Percentiles rank a stretch among this genome's conserved stretches.
Conservation (phyloP, 2,797 vertebrate genomes). For the Chloroceryle inda region DNA sequence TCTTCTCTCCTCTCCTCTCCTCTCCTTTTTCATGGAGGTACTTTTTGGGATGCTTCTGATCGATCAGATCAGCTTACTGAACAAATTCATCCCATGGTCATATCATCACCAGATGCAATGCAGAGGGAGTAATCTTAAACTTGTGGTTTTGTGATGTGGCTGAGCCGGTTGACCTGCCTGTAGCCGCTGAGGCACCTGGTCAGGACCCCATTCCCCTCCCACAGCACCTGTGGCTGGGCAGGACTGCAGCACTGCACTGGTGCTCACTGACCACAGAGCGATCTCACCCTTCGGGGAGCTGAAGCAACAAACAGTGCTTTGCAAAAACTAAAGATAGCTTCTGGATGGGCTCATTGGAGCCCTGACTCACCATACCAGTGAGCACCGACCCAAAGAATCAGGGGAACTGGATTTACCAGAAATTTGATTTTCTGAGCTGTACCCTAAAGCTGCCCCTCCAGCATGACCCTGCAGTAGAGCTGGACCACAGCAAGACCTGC, state of each 20-base stretch:
- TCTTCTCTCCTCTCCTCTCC: too few relatives aligned
- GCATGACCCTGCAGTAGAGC: background rate
- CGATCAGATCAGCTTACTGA: background rate
- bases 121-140: background rate
- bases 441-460: background rate
- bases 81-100: background rate
- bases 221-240: background rate
- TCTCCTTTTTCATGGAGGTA: background rate
- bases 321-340: background rate
- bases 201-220: background rate
- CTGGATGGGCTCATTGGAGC: background rate
- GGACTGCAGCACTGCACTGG: background rate
- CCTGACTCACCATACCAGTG: fast-evolving
- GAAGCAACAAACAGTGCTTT: background rate
- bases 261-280: background rate
- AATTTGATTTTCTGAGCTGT: background rate
- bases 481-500: background rate
- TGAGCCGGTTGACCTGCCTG: background rate
- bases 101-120: background rate
- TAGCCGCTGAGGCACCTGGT: fast-evolving
- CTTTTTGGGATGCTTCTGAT: background rate
- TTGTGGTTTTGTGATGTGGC: background rate
- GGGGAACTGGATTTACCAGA: background rate
- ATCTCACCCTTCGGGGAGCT: background rate
- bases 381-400: fast-evolving